These are phyloP conservation scores for Sylvia borin DNA, from an alignment of 2,797 vertebrate genomes.

Conservation along the genomic window DNA sequence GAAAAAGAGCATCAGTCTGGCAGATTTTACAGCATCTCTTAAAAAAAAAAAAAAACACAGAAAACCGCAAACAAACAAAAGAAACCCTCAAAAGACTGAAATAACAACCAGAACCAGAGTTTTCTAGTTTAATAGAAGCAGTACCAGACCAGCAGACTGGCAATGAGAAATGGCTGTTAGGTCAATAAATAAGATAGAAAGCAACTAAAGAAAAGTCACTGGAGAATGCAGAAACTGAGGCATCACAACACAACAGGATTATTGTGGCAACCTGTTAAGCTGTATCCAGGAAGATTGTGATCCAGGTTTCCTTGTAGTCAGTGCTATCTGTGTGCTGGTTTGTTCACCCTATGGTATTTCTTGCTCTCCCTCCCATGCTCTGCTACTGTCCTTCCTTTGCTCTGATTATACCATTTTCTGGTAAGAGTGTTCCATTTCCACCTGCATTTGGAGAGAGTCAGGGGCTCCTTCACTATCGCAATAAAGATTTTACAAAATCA, in stretches of 20 bases:
- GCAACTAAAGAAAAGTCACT: neutral
- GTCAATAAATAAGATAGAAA: neutral
- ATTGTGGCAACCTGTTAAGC: neutral
- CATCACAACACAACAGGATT: neutral
- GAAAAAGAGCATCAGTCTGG: neutral
- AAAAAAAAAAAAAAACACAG: too few relatives aligned
- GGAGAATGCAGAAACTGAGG: neutral
- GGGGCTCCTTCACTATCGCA: neutral
- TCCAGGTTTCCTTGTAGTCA: neutral
- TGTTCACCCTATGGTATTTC: neutral
- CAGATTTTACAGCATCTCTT: neutral
- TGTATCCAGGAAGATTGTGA: neutral
- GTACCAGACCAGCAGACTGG: neutral
- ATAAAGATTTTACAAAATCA: neutral
- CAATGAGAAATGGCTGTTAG: neutral
- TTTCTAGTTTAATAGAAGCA: neutral
- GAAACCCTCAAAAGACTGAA: neutral
- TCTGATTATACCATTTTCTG: neutral
- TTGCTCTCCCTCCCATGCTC: neutral
- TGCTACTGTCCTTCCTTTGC: neutral
- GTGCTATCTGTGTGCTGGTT: neutral
- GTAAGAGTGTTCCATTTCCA: neutral
- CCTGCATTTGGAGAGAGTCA: neutral
- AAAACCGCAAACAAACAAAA: neutral
- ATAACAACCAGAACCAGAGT: neutral